Percentiles rank a stretch among this genome's conserved stretches.
phyloP scores from a whole-genome alignment of 2,888 invertebrate species.

The Callyntrura guangdongensis region DNA sequence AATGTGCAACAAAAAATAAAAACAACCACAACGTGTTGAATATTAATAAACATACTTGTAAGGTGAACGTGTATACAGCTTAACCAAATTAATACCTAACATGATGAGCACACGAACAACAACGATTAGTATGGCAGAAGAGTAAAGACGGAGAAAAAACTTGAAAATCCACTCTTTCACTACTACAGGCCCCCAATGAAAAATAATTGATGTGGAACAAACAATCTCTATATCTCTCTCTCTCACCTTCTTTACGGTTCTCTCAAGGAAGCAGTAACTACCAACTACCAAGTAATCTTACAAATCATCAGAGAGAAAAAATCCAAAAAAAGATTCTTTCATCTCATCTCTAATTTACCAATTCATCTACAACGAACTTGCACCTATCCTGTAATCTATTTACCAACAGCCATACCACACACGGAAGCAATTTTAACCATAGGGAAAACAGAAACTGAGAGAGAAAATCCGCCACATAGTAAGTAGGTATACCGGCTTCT shows the following conservation, averaged over 20 bases:
- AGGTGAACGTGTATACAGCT: background rate
- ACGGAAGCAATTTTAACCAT: background rate
- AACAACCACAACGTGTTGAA: background rate
- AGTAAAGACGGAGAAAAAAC: conserved; percentile 59
- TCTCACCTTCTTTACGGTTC: background rate
- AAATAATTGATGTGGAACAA: conserved; percentile 76
- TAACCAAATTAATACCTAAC: conserved; percentile 12
- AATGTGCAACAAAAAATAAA: conserved; percentile 63
- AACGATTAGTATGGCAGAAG: too few species aligned
- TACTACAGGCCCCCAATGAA: conserved; percentile 65
- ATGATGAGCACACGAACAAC: conserved; percentile 21
- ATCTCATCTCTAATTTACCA: conserved; percentile 42
- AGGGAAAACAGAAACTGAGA: background rate
- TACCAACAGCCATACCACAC: conserved; percentile 10
- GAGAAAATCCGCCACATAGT: conserved; percentile 5
- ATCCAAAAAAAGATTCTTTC: conserved; percentile 42
- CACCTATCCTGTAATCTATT: conserved; percentile 32
- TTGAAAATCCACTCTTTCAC: conserved; percentile 76
- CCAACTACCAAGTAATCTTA: conserved; percentile 33
- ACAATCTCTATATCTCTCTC: conserved; percentile 37
- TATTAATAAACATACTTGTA: background rate
- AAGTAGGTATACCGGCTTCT: conserved; percentile 47
- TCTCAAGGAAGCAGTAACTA: background rate
- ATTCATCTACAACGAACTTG: conserved; percentile 26
- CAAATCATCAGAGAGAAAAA: conserved; percentile 44